A percentile compares a stretch with the other conserved stretches of the same genome.
Evolutionary conservation across 2,888 invertebrate genomes (phyloP).

Genomic region (Tetranychus truncatus): DNA sequence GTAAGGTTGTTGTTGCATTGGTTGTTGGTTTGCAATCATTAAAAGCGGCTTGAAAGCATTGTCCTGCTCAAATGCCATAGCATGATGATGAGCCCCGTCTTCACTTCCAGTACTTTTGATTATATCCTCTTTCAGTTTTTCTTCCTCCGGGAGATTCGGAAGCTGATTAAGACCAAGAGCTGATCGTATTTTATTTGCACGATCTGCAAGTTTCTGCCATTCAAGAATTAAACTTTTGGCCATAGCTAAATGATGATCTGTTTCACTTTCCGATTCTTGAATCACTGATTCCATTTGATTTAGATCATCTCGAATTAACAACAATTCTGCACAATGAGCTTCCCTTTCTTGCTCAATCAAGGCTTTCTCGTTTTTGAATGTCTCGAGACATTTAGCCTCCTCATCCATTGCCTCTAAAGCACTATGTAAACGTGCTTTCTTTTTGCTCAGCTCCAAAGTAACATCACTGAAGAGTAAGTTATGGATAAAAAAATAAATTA

Average conservation of each 20-base stretch:
- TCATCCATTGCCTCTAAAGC: slow-evolving; percentile 80
- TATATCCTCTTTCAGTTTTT: slow-evolving; percentile 32
- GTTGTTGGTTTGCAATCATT: background rate
- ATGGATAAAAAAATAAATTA: background rate
- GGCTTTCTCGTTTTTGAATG: slow-evolving; percentile 89
- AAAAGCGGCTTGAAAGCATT: background rate
- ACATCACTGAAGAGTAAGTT: background rate
- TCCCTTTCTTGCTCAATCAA: slow-evolving; percentile 89
- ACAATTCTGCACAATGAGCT: slow-evolving; percentile 83
- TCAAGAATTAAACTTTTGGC: slow-evolving; percentile 83
- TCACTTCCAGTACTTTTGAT: slow-evolving; percentile 21
- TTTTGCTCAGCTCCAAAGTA: background rate
- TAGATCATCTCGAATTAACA: slow-evolving; percentile 94
- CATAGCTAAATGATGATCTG: slow-evolving; percentile 60
- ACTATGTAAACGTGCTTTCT: slow-evolving; percentile 47
- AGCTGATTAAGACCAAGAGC: slow-evolving; percentile 71
- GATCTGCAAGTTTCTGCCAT: slow-evolving; percentile 73
- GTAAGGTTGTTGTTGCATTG: background rate
- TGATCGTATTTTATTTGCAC: slow-evolving; percentile 71
- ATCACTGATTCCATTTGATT: slow-evolving; percentile 97
- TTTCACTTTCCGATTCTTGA: slow-evolving; percentile 85
- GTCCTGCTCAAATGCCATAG: too few relatives aligned
- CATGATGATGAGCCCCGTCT: background rate
- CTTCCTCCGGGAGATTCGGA: slow-evolving; percentile 79
- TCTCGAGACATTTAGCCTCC: slow-evolving; percentile 76